phyloP scores from a whole-genome alignment of 2,113 vertebrate species.

The Strix uralensis region DNA sequence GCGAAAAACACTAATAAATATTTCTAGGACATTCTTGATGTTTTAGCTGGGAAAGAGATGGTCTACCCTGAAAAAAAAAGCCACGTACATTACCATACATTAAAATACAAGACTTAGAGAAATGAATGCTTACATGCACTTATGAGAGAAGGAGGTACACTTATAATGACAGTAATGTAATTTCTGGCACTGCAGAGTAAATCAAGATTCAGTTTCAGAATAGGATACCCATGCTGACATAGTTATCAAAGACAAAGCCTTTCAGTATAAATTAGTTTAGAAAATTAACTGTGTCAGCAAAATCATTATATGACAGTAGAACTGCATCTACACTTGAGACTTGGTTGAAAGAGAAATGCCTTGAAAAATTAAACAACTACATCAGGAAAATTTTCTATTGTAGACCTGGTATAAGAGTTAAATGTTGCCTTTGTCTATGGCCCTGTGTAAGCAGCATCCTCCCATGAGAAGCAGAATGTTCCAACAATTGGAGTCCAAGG shows the following conservation, averaged over 20 bases:
- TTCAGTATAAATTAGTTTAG: background rate
- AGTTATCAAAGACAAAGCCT: background rate
- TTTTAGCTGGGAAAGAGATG: background rate
- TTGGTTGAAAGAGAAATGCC: background rate
- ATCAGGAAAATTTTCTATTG: background rate
- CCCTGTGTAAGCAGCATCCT: background rate
- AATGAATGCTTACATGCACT: background rate
- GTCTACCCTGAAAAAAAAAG: background rate
- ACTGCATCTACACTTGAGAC: background rate
- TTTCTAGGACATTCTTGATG: background rate
- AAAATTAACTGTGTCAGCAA: background rate
- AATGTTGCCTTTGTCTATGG: background rate
- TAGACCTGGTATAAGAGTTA: background rate
- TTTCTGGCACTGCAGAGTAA: background rate
- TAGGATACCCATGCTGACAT: background rate
- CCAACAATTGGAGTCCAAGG: background rate
- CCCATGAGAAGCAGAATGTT: background rate
- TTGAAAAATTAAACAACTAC: background rate
- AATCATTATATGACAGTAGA: background rate
- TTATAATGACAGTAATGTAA: background rate
- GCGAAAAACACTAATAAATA: background rate
- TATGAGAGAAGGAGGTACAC: background rate
- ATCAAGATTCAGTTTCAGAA: background rate
- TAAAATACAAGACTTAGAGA: background rate
- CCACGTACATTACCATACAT: background rate